Evolutionary conservation across 1,140 invertebrate species (phyloP), one percentile per base, ranked within the genome.

Genomic region (Drosophila prosaltans): DNA sequence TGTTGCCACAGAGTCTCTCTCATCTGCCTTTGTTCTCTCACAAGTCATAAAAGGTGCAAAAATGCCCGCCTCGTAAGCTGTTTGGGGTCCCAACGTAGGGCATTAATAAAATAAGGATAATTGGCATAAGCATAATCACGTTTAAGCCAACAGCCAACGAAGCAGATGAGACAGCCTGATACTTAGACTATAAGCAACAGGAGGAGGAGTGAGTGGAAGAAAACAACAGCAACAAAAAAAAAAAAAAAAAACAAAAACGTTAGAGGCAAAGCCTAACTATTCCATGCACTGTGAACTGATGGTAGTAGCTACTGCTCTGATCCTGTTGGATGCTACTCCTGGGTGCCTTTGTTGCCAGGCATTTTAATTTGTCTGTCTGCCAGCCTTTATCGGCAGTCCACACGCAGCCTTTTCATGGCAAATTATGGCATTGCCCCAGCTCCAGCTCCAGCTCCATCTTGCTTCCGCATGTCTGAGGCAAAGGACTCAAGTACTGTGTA

Each of bases 81-180:
- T 78, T 78, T 67, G 61, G 72, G 67, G 48, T 55, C 59, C 67
- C 45, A 30, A 61, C 36, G 48, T 73, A 63, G 68, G 74, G 85
- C 81, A 89, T 90, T 89, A 89, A 89, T 89, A 89, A 89, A 90
- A 89, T 89, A 90, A 89, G 84, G 74, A 90, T 89, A 89, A 89
- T 89, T 89, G 84, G 84, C 85, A 90, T 89, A 89, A 89, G 85
- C 80, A 89, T 89, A 89, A 90, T 89, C 85, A 84, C 74, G 85
- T 89, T 90, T 89, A 89, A 89, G 84, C 85, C 84, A 90, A 76
- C 81, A 88, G 74, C 43, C 74, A 84, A 62, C 21, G 80, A 67
- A 69, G 78, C 85, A 84, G 85, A 81, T 90, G 84, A 71, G 80
- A 63, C 75, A 36, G 41, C 10, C 71, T 32, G 66, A 36, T 36